phyloP scores from a whole-genome alignment of 1,140 invertebrate species.

The Leptoteleia sp. region DNA sequence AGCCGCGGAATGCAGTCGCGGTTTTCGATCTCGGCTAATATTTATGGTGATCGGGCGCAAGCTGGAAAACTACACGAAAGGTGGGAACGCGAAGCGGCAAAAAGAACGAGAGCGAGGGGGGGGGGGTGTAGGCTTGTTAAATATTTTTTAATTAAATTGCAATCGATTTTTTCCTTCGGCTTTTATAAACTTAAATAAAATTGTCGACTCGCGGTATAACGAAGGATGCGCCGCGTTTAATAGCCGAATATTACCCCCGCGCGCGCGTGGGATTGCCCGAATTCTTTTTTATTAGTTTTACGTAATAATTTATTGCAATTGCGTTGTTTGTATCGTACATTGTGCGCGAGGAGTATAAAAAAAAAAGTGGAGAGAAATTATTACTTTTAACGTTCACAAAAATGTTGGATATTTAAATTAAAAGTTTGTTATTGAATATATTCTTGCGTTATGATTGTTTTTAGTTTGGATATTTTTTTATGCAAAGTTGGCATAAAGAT shows the following conservation, averaged over 20 bases:
- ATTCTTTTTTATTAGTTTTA: slow-evolving; percentile 22
- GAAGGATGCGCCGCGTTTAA: slow-evolving; percentile 3
- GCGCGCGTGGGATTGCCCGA: background rate
- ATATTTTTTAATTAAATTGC: slow-evolving; percentile 78
- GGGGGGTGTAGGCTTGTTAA: slow-evolving; percentile 65
- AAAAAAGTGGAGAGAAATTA: too few relatives aligned
- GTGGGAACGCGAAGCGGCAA: slow-evolving; percentile 12
- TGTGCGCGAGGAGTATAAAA: too few relatives aligned
- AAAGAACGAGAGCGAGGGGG: slow-evolving; percentile 9
- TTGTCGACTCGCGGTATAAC: background rate
- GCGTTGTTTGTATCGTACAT: background rate
- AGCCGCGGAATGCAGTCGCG: slow-evolving; percentile 73
- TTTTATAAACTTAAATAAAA: slow-evolving; percentile 36
- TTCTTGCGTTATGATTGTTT: too few relatives aligned
- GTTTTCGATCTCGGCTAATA: slow-evolving; percentile 70
- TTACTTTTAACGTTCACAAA: too few relatives aligned
- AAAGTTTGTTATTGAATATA: too few relatives aligned
- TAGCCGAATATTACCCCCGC: slow-evolving; percentile 7
- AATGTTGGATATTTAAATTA: too few relatives aligned
- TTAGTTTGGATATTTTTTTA: too few relatives aligned
- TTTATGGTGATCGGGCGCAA: slow-evolving; percentile 65
- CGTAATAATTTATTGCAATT: slow-evolving; percentile 5
- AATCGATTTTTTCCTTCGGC: slow-evolving; percentile 64
- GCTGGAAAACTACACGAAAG: slow-evolving; percentile 20
- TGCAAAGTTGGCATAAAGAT: too few relatives aligned